Conservation (phyloP, 2,888 invertebrate genomes). For the Amaurobius ferox region DNA sequence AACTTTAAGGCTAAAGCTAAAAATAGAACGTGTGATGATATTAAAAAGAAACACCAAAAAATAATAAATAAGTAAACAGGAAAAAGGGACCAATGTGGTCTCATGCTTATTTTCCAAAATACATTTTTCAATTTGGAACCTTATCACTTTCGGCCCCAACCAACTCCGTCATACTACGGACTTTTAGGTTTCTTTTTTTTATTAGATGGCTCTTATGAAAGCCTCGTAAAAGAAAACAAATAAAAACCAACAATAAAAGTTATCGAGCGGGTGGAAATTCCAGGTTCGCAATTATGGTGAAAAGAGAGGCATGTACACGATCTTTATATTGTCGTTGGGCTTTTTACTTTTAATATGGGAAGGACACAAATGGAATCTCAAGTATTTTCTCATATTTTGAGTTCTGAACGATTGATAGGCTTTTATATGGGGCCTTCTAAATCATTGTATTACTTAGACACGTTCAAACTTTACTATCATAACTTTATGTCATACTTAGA, state of each 20-base stretch:
- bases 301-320: slow-evolving; percentile 1
- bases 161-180: slow-evolving; percentile 39
- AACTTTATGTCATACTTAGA: too few relatives aligned
- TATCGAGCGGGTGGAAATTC: slow-evolving; percentile 32
- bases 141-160: slow-evolving; percentile 55
- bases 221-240: slow-evolving; percentile 25
- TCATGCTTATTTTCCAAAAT: slow-evolving; percentile 66
- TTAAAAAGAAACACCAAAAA: too few relatives aligned
- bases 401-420: too few relatives aligned
- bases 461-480: too few relatives aligned
- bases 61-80: too few relatives aligned
- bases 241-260: slow-evolving; percentile 31
- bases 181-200: slow-evolving; percentile 35
- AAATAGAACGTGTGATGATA: too few relatives aligned
- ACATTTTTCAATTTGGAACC: slow-evolving; percentile 71
- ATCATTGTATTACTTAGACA: too few relatives aligned
- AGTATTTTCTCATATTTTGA: too few relatives aligned
- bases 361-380: neutral
- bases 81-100: too few relatives aligned
- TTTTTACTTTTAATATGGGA: neutral
- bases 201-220: slow-evolving; percentile 14
- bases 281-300: slow-evolving; percentile 40
- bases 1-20: too few relatives aligned
- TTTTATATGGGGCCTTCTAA: too few relatives aligned
- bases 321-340: slow-evolving; percentile 11